These are phyloP conservation scores for Tetramorium parvispinum DNA, from an alignment of 1,140 invertebrate species.

Conservation along the genomic window DNA sequence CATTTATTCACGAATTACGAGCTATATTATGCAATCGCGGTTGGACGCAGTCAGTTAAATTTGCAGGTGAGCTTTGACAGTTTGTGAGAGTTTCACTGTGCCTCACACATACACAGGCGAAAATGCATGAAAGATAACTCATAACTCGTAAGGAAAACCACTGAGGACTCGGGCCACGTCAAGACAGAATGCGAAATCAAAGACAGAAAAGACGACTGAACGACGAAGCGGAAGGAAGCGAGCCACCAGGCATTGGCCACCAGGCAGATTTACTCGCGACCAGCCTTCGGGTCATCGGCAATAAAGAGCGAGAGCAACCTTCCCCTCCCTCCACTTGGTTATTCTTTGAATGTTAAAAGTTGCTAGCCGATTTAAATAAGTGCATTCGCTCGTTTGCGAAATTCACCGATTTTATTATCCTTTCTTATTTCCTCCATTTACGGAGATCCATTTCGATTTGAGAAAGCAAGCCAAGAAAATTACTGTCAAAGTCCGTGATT, in stretches of 20 bases:
- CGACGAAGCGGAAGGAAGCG: neutral
- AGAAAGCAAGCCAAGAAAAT: constrained; percentile 2
- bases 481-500: constrained; percentile 3
- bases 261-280: neutral
- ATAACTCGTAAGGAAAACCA: constrained; percentile 56
- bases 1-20: constrained; percentile 48
- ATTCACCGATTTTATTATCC: neutral
- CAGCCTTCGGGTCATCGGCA: neutral
- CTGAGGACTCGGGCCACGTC: constrained; percentile 10
- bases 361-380: neutral
- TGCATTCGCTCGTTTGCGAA: neutral
- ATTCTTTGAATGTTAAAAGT: neutral
- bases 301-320: constrained; percentile 1
- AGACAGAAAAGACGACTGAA: constrained; percentile 66
- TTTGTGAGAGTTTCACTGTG: neutral
- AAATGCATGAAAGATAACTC: constrained; percentile 62
- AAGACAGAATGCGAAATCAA: constrained; percentile 78
- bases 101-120: neutral
- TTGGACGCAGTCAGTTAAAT: constrained; percentile 45
- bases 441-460: neutral
- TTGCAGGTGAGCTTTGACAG: constrained; percentile 38
- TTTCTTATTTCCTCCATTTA: neutral
- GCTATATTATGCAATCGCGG: constrained; percentile 41
- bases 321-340: constrained; percentile 9
- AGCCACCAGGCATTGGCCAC: no score